Evolutionary conservation across 2,888 invertebrate genomes (phyloP).

Genomic region (Julus scanicus): DNA sequence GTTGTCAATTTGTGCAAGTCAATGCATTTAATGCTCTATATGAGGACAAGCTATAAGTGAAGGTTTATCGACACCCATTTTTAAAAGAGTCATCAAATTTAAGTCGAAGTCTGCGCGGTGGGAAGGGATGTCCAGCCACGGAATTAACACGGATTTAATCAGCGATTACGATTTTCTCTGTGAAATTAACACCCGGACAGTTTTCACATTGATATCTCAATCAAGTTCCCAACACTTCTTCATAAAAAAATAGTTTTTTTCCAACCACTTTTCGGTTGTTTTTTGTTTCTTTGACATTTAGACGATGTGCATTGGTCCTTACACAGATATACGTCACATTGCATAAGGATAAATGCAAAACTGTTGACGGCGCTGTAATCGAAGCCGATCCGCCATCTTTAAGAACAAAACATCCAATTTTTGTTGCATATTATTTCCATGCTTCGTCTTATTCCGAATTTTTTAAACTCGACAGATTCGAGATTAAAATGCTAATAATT

Average conservation of each 20-base stretch:
- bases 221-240: background rate
- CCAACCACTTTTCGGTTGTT: background rate
- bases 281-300: too few species aligned
- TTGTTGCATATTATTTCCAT: too few species aligned
- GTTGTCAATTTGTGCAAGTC: background rate
- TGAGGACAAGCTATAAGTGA: background rate
- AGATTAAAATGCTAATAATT: too few species aligned
- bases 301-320: too few species aligned
- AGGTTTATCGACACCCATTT: background rate
- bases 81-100: constrained; percentile 11
- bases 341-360: too few species aligned
- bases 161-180: background rate
- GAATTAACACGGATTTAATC: background rate
- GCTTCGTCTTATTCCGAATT: too few species aligned
- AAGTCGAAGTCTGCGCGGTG: background rate
- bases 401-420: too few species aligned
- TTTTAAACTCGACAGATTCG: too few species aligned
- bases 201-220: background rate
- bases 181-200: background rate
- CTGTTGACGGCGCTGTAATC: too few species aligned
- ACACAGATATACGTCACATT: too few species aligned
- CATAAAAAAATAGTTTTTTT: background rate
- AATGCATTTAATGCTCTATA: background rate
- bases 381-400: too few species aligned
- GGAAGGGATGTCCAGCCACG: background rate